A percentile compares a stretch with the other conserved stretches of the same genome.
phyloP scores from a whole-genome alignment of 2,797 vertebrate species.

The Fundulus diaphanus region DNA sequence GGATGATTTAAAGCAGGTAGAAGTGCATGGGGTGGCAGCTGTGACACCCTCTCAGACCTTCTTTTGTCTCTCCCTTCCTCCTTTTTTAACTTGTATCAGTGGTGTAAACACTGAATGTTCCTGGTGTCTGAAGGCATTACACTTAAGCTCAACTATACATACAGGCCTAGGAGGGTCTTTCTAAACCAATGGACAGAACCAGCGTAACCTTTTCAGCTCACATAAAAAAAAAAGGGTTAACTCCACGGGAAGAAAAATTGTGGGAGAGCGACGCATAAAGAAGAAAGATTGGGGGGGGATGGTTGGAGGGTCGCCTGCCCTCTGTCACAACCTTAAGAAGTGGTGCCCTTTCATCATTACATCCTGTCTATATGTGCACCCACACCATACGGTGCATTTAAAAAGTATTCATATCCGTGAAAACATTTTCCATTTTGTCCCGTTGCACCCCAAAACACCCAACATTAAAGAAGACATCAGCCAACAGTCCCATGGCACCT shows the following conservation, averaged over 20 bases:
- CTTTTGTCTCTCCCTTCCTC: conserved; percentile 43
- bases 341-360: conserved; percentile 64
- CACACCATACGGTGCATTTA: conserved; percentile 31
- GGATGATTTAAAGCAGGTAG: conserved; percentile 63
- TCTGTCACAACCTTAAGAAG: conserved; percentile 61
- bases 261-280: conserved; percentile 58
- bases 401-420: conserved; percentile 38
- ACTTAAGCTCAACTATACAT: conserved; percentile 74
- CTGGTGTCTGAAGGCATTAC: conserved; percentile 75
- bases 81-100: conserved; percentile 42
- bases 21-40: conserved; percentile 48
- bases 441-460: neutral
- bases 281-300: conserved; percentile 38
- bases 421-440: neutral
- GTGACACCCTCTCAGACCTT: conserved; percentile 61
- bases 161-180: conserved; percentile 71
- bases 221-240: conserved; percentile 75
- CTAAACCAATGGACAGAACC: conserved; percentile 71
- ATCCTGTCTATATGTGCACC: conserved; percentile 51
- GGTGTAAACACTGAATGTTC: conserved; percentile 73
- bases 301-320: conserved; percentile 35
- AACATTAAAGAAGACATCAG: neutral
- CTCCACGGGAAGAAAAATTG: conserved; percentile 65
- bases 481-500: neutral
- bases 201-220: conserved; percentile 73